phyloP scores from a whole-genome alignment of 2,797 vertebrate species.

The Corythornis leucogaster region DNA sequence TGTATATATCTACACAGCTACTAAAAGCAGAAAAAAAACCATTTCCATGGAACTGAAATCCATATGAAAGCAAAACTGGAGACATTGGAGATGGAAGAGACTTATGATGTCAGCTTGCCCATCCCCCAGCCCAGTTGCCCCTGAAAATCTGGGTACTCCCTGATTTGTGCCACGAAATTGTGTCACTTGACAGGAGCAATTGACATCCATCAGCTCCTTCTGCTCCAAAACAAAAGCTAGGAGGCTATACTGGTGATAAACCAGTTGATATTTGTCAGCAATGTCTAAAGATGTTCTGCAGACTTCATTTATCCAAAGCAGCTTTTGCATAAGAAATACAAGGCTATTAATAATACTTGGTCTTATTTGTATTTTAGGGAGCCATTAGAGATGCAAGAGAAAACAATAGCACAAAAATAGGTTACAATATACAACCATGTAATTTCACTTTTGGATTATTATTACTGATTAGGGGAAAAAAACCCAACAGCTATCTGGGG shows the following conservation, averaged over 20 bases:
- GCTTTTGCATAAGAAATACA: neutral
- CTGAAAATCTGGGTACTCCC: neutral
- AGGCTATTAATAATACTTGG: neutral
- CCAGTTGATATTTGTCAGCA: neutral
- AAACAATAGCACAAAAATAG: neutral
- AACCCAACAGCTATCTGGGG: slow-evolving; percentile 45
- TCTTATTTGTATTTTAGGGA: neutral
- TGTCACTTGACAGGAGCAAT: neutral
- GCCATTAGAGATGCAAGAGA: neutral
- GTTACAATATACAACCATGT: neutral
- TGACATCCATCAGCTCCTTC: neutral
- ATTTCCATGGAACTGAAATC: neutral
- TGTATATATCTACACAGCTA: neutral
- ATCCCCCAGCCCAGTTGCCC: neutral
- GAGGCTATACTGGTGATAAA: neutral
- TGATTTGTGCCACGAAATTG: neutral
- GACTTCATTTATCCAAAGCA: neutral
- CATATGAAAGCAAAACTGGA: neutral
- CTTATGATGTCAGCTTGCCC: neutral
- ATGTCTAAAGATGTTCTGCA: neutral
- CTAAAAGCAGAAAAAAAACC: neutral
- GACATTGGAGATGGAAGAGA: neutral
- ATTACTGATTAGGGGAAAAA: slow-evolving; percentile 32
- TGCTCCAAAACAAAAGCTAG: neutral
- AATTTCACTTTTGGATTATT: slow-evolving; percentile 39